Base-by-base conservation (phyloP, 2,888 invertebrate species). In the Napeogenes sylphis region DNA sequence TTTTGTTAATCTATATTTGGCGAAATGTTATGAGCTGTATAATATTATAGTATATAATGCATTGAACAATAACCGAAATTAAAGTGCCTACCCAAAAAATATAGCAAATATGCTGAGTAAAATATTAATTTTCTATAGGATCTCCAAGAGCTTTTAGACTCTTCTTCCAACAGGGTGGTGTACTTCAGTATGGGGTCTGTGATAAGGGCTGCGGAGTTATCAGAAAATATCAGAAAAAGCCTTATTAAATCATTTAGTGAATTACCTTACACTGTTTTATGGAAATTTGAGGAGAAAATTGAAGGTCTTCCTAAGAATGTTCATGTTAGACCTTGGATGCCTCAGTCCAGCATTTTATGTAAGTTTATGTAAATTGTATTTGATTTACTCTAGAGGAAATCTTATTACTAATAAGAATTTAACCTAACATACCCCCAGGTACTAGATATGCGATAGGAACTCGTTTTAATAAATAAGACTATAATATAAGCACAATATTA, bases 311-410 rank as follows among this genome's bases (percentile, higher is more conserved):
- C 90, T 0, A 73, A 78, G 57, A 90, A 91, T 59, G 81, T 92
- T 0, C 83, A 87, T 58, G 72, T 90, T 0, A 73, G 78, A 14
- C 71, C 84, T 1, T 92, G 92, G 92, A 74, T 91, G 71, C 92
- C 92, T 0, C 92, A 92, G 66, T 75, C 85, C 13, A 88, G 91
- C 67, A 78, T 92, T 54, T 73, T 92, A 4, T 87, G 92, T 91
- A 66, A 67, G 59, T 55, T 35, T 12, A 21, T 21, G 21, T 33
- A 47, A 42, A 42, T 10, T 10, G 12, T 0, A 42, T 3, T 10
- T 10, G 10, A 21, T 21, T 21, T 21, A 21, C 21, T 21, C 21
- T 21, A 21, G 21, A 21, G 21, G 21, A 21, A 21, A 21, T 21
- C 21, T 21, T 21, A 21, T 21, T 21, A 21, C 21, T 21, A 21